These are phyloP conservation scores for Aspiorhynchus laticeps DNA, from an alignment of 2,113 vertebrate species.

Conservation along the genomic window DNA sequence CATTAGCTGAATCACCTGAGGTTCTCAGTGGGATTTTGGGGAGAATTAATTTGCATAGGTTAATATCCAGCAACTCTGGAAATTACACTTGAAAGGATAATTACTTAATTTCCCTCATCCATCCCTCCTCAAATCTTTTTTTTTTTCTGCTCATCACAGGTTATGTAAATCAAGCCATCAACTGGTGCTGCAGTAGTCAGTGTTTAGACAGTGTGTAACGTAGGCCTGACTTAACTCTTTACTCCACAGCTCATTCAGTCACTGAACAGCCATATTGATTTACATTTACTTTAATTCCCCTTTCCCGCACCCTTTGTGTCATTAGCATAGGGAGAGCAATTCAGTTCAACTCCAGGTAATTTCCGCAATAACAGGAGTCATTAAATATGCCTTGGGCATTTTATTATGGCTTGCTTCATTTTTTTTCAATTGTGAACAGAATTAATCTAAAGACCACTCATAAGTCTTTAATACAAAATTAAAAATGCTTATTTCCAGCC, in stretches of 20 bases:
- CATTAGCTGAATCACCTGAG: conserved; percentile 62
- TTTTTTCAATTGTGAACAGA: conserved; percentile 49
- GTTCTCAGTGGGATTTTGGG: conserved; percentile 76
- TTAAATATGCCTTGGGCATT: conserved; percentile 57
- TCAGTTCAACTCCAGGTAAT: conserved; percentile 75
- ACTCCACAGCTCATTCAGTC: conserved; percentile 26
- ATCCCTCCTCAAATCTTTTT: conserved; percentile 53
- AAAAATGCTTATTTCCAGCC: conserved; percentile 19
- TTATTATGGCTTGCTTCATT: conserved; percentile 49
- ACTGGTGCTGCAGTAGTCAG: conserved; percentile 71
- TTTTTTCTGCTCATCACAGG: conserved; percentile 78
- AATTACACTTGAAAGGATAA: conserved; percentile 97
- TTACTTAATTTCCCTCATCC: conserved; percentile 85
- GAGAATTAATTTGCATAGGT: conserved; percentile 87
- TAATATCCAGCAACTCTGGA: conserved; percentile 94
- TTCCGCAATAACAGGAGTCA: conserved; percentile 68
- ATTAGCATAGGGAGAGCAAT: conserved; percentile 65
- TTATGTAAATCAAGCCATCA: conserved; percentile 89
- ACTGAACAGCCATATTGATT: conserved; percentile 66
- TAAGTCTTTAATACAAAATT: conserved; percentile 23
- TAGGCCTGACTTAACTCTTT: conserved; percentile 20
- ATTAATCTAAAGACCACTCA: conserved; percentile 12
- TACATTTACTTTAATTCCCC: conserved; percentile 80
- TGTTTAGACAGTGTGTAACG: conserved; percentile 41
- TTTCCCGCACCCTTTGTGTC: conserved; percentile 42